Base-by-base conservation (phyloP, 2,888 invertebrate genomes). In the Perizoma affinitatum region DNA sequence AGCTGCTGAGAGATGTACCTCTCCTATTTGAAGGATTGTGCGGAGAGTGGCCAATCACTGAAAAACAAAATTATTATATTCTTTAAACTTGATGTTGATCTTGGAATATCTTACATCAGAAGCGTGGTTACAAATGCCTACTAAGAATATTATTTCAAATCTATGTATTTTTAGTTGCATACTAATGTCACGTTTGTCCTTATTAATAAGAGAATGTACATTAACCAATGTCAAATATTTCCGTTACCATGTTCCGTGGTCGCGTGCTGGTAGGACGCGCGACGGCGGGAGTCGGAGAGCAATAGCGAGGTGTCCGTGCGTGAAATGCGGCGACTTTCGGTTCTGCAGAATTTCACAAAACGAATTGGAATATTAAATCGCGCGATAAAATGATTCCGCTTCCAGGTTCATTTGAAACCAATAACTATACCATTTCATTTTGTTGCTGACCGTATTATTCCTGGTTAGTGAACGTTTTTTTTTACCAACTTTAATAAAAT, bases 251-350 rank as follows among this genome's bases (percentile, higher is more conserved):
- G 4, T 6, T 36, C 0, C 0, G 22, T 48, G 42, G 41, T 42
- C 11, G 50, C 41, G 48, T 43, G 45, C 22, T 22, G 48, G 38
- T 11, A 34, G 35, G 40, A 47, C 9, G 46, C 36, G 36, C 36
- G 49, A 5, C 22, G 3, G 59, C 52, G 48, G 33, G 55, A 45
- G 35, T 51, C 44, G 40, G 47, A 35, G 58, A 55, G 48, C 63
- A 61, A 61, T 63, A 51, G 60, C 50, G 43, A 51, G n/a, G 57
- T 54, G 58, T 56, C 63, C 55, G 49, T 61, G 63, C 54, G 66
- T 61, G 61, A 66, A 66, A 66, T 66, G 55, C 59, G 48, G 8
- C 61, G 45, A 55, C 58, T 63, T 54, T 53, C 40, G 41, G 50
- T 22, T 22, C 22, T 22, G 22, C 22, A 22, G 33, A 47, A 36